Base-by-base conservation (phyloP, 2,888 invertebrate genomes). In the Terebella lapidaria region DNA sequence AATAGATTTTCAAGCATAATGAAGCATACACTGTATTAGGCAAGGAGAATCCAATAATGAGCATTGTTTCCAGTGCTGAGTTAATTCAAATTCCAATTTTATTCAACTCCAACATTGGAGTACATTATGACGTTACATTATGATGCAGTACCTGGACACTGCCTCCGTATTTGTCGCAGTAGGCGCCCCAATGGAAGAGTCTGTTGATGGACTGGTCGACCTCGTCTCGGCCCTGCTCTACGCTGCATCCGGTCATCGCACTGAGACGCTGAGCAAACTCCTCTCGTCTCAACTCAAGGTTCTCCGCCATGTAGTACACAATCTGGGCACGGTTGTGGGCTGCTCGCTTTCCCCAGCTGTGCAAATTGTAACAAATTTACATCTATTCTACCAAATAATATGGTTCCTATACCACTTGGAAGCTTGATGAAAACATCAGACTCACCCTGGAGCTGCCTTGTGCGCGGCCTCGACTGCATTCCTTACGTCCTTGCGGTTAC, bases 381-480 rank as follows among this genome's bases (percentile, higher is more conserved):
- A n/a, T n/a, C n/a, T n/a, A n/a, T n/a, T n/a, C n/a, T n/a, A n/a
- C n/a, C n/a, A n/a, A n/a, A n/a, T n/a, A n/a, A n/a, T n/a, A n/a
- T n/a, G n/a, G n/a, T n/a, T n/a, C n/a, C n/a, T n/a, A n/a, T n/a
- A n/a, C n/a, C n/a, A n/a, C n/a, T n/a, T n/a, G n/a, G n/a, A n/a
- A n/a, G n/a, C n/a, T n/a, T n/a, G n/a, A n/a, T n/a, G n/a, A n/a
- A n/a, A n/a, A n/a, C n/a, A n/a, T n/a, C 42, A 35, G n/a, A 35
- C 63, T 77, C 78, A 84, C 72, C 75, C 75, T 35, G 77, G 73
- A 42, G 81, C 81, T 18, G 82, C 83, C 67, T 80, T 82, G 62
- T 79, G 81, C 2, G 84, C 84, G n/a, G 77, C 77, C 63, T 81
- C 82, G 1, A 85, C 82, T 30, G 83, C 82, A 72, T 81, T 83